Conservation (phyloP, 2,797 vertebrate species). For the Steatocranus sp. region DNA sequence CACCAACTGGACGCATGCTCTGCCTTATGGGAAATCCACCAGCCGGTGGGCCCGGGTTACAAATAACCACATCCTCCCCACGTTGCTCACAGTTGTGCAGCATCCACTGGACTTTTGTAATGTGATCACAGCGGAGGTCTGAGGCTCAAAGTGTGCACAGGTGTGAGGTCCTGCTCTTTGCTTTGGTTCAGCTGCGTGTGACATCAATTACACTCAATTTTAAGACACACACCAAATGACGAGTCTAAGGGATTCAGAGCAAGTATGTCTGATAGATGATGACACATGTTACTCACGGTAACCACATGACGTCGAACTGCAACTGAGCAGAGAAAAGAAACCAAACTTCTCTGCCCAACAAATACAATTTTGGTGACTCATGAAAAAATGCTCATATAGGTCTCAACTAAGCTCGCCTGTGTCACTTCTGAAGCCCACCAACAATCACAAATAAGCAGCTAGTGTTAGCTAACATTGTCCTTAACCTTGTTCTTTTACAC, state of each 20-base stretch:
- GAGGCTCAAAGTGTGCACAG: not conserved
- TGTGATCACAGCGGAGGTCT: not conserved
- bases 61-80: slow-evolving; percentile 42
- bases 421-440: not conserved
- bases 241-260: not conserved
- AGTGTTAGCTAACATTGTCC: fast-evolving
- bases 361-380: not conserved
- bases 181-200: not conserved
- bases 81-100: slow-evolving; percentile 20
- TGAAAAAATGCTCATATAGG: not conserved
- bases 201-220: not conserved
- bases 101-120: not conserved
- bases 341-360: not conserved
- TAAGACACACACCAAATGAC: not conserved
- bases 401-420: fast-evolving
- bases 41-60: not conserved
- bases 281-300: fast-evolving
- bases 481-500: not conserved
- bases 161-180: not conserved
- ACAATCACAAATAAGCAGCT: not conserved
- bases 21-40: slow-evolving; percentile 47
- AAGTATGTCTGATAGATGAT: not conserved
- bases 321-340: not conserved
- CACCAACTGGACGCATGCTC: slow-evolving; percentile 28
- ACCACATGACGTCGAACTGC: not conserved